Conservation (phyloP, 2,113 vertebrate genomes). For the Aegithalos caudatus region DNA sequence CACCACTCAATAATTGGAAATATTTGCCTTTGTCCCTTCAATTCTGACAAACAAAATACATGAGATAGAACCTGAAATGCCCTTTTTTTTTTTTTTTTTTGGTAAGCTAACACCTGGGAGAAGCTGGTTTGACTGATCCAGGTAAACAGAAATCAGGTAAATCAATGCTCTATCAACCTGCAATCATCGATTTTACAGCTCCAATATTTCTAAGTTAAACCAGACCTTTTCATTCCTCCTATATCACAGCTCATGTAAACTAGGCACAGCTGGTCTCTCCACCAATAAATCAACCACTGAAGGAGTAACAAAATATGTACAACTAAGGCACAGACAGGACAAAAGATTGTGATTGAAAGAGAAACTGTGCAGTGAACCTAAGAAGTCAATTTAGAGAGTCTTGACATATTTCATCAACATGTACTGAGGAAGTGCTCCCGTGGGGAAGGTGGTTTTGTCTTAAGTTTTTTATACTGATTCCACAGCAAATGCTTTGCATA, state of each 20-base stretch:
- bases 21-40: not conserved
- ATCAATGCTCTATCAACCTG: not conserved
- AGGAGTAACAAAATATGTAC: conserved; percentile 11
- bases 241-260: not conserved
- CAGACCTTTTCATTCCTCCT: not conserved
- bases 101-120: not conserved
- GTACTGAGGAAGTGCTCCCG: not conserved
- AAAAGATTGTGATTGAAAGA: conserved; percentile 14
- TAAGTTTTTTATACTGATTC: not conserved
- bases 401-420: conserved; percentile 45
- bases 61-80: not conserved
- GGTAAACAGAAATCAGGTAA: not conserved
- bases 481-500: not conserved
- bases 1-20: not conserved
- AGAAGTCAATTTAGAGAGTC: conserved; percentile 37
- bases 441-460: not conserved
- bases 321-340: conserved; percentile 4
- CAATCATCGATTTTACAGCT: not conserved
- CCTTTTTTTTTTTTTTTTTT: too few relatives aligned
- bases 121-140: not conserved
- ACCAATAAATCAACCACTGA: conserved; percentile 8
- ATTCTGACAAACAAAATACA: not conserved
- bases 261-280: conserved; percentile 28
- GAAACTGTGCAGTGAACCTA: conserved; percentile 8
- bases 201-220: conserved; percentile 8